phyloP scores from a whole-genome alignment of 1,140 invertebrate species.

The Spodoptera frugiperda region DNA sequence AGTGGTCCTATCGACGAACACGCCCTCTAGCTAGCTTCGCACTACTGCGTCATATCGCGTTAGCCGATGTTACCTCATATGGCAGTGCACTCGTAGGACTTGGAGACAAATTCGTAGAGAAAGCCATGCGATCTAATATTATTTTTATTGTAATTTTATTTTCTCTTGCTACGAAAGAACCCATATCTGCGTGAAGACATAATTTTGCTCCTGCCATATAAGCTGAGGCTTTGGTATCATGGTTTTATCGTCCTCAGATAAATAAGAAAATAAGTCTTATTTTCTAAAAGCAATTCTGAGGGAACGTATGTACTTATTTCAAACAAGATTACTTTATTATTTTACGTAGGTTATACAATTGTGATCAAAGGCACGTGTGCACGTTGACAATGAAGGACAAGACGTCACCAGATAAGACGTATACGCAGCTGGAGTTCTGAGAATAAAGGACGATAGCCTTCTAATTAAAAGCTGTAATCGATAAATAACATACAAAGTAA shows the following conservation, averaged over 20 bases:
- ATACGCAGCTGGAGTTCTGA: constrained; percentile 35
- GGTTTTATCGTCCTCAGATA: background rate
- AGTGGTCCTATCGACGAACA: constrained; percentile 57
- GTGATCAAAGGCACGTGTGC: constrained; percentile 12
- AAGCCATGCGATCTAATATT: constrained; percentile 19
- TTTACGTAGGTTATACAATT: background rate
- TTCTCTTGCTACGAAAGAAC: constrained; percentile 25
- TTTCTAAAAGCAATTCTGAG: background rate
- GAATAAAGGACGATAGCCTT: constrained; percentile 45
- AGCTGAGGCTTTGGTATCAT: background rate
- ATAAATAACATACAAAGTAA: constrained; percentile 36
- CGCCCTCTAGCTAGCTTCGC: constrained; percentile 49
- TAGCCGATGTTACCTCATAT: constrained; percentile 41
- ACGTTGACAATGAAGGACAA: constrained; percentile 20
- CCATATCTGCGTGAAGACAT: constrained; percentile 8
- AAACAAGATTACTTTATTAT: background rate
- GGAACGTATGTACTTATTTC: background rate
- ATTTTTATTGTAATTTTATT: constrained; percentile 33
- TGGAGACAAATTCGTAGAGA: constrained; percentile 36
- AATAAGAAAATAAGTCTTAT: constrained; percentile 1
- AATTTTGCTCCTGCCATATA: constrained; percentile 14
- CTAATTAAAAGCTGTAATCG: constrained; percentile 39
- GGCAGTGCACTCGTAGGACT: constrained; percentile 28
- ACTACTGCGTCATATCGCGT: constrained; percentile 35
- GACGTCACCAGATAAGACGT: constrained; percentile 29